Base-by-base conservation (phyloP, 2,888 invertebrate species). In the Coenonympha arcania region DNA sequence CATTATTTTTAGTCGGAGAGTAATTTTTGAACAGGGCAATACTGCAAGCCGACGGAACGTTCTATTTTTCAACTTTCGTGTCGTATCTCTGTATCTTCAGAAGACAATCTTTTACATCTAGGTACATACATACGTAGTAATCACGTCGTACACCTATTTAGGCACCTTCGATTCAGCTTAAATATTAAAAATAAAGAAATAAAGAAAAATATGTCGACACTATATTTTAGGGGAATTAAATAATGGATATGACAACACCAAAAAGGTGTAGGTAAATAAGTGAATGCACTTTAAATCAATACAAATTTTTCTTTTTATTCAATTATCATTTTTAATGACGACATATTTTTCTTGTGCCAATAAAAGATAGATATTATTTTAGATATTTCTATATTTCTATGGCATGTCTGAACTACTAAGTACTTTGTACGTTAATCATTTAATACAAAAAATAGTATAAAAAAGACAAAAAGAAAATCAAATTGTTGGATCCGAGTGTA, bases 141-240 rank as follows among this genome's bases (percentile, higher is more conserved):
- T n/a, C n/a, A n/a, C n/a, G n/a, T n/a, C n/a, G 33, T 52, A 55
- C 48, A 50, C 44, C 50, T 47, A 55, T 47, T 48, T 69, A 76
- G 73, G 79, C 83, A 83, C 82, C 81, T 67, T 79, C 63, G 79
- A 83, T 82, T 82, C 83, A 83, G 82, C 83, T 76, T 74, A 70
- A 54, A 59, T 48, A 51, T 51, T 54, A 56, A 37, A 56, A 50
- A 48, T 37, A 51, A 46, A 52, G 64, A 56, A 50, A 48, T 37
- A 51, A 46, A 52, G 64, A 47, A 57, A 69, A 70, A 68, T 70
- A 69, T 69, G 65, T 64, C 67, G 65, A 62, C 54, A 57, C 55
- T 48, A 33, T 37, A 19, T 37, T 6, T 4, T n/a, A 13, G 22
- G 13, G 22, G 6, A 4, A n/a, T 18, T n/a, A n/a, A 9, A n/a